Evolutionary conservation across 2,888 invertebrate species (phyloP).

Genomic region (Hirtodrosophila trivittata): DNA sequence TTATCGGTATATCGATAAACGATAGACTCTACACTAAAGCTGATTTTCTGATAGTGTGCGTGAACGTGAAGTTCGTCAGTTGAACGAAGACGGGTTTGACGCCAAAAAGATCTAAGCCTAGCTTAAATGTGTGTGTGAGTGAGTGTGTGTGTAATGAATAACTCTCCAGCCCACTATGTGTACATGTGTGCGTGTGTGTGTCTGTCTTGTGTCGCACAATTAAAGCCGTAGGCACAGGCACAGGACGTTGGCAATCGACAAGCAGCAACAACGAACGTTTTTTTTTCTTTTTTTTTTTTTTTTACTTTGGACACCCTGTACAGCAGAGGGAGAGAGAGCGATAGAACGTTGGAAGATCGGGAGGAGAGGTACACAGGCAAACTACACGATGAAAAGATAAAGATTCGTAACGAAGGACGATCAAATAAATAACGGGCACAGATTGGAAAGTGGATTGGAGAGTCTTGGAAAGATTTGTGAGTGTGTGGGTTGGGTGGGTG

Average conservation of each 20-base stretch:
- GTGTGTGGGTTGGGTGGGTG: conserved; percentile 16
- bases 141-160: conserved; percentile 26
- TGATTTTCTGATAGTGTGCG: conserved; percentile 12
- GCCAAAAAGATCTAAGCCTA: conserved; percentile 32
- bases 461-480: conserved; percentile 18
- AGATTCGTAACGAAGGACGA: conserved; percentile 29
- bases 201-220: conserved; percentile 51
- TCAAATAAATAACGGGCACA: conserved; percentile 22
- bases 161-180: conserved; percentile 29
- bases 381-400: conserved; percentile 16
- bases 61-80: conserved; percentile 49
- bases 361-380: conserved; percentile 25
- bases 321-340: conserved; percentile 36
- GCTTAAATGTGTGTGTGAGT: conserved; percentile 26
- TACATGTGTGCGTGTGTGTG: conserved; percentile 29
- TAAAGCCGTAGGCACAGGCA: conserved; percentile 63
- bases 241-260: conserved; percentile 77
- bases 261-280: conserved; percentile 78
- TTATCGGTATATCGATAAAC: neutral
- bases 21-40: neutral
- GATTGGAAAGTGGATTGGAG: conserved; percentile 33
- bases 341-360: conserved; percentile 37
- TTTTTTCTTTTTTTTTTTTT: conserved; percentile 19
- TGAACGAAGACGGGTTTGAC: conserved; percentile 32
- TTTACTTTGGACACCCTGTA: conserved; percentile 52